These are phyloP conservation scores for Drosophila dunni DNA, from an alignment of 1,140 invertebrate genomes.

Conservation along the genomic window DNA sequence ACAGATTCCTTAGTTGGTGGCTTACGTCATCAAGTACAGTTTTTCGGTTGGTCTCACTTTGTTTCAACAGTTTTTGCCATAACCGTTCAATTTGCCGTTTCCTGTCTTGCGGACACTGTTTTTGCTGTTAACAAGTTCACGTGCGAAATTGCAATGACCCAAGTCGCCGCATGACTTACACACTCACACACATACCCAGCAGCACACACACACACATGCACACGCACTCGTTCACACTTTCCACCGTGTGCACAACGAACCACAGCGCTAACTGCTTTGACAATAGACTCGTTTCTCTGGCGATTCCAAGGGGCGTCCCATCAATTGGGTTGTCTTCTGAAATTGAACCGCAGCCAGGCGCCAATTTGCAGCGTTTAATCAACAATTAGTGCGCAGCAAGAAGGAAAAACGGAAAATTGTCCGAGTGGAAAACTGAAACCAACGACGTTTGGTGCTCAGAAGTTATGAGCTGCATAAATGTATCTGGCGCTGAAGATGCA, in stretches of 20 bases:
- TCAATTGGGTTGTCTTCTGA: conserved; percentile 1
- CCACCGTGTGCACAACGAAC: conserved; percentile 5
- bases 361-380: conserved; percentile 67
- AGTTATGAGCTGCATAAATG: conserved; percentile 6
- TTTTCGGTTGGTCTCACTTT: background rate
- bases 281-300: conserved; percentile 36
- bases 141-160: conserved; percentile 73
- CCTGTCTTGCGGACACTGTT: conserved; percentile 48
- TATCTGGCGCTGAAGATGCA: background rate
- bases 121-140: conserved; percentile 70
- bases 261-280: conserved; percentile 51
- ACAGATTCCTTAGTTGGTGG: too few species aligned
- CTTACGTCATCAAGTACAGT: background rate
- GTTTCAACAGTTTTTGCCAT: conserved; percentile 27
- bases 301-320: conserved; percentile 11
- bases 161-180: conserved; percentile 29
- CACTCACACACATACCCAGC: background rate
- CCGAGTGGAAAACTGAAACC: background rate
- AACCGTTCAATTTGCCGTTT: conserved; percentile 70
- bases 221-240: background rate
- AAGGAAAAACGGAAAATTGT: background rate
- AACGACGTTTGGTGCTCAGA: conserved; percentile 8
- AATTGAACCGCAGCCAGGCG: conserved; percentile 22
- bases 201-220: conserved; percentile 5
- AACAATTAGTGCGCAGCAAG: conserved; percentile 58